Evolutionary conservation across 2,888 invertebrate species (phyloP).

Genomic region (Endomychus coccineus): DNA sequence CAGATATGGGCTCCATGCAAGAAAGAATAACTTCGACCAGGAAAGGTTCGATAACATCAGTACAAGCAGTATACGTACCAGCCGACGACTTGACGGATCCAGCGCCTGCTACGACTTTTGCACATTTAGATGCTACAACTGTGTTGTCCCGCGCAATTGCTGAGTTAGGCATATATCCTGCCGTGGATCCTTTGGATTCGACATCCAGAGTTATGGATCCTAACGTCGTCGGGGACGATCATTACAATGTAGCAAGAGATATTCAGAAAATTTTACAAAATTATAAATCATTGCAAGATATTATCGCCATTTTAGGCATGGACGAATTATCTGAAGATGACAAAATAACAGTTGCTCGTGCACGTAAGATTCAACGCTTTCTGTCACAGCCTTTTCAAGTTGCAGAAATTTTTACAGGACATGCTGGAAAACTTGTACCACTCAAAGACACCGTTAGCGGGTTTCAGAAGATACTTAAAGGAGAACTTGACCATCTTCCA

Average conservation of each 20-base stretch:
- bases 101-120: conserved; percentile 91
- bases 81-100: conserved; percentile 96
- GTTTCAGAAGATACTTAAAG: conserved; percentile 74
- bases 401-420: conserved; percentile 91
- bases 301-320: conserved; percentile 93
- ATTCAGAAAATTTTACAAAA: conserved; percentile 90
- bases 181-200: conserved; percentile 91
- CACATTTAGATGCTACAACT: conserved; percentile 94
- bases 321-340: conserved; percentile 93
- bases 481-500: conserved; percentile 85
- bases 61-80: conserved; percentile 93
- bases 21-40: conserved; percentile 92
- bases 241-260: conserved; percentile 83
- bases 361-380: conserved; percentile 91
- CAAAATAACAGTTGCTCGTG: conserved; percentile 87
- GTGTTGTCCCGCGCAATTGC: conserved; percentile 82
- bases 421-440: conserved; percentile 83
- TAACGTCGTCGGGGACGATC: conserved; percentile 81
- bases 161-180: conserved; percentile 80
- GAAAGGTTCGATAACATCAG: conserved; percentile 93
- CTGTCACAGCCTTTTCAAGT: conserved; percentile 90
- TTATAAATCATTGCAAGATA: conserved; percentile 72
- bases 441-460: conserved; percentile 82
- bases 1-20: conserved; percentile 98
- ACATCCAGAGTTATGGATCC: conserved; percentile 93